Conservation (phyloP, 2,888 invertebrate genomes). For the Ethmia dodecea region DNA sequence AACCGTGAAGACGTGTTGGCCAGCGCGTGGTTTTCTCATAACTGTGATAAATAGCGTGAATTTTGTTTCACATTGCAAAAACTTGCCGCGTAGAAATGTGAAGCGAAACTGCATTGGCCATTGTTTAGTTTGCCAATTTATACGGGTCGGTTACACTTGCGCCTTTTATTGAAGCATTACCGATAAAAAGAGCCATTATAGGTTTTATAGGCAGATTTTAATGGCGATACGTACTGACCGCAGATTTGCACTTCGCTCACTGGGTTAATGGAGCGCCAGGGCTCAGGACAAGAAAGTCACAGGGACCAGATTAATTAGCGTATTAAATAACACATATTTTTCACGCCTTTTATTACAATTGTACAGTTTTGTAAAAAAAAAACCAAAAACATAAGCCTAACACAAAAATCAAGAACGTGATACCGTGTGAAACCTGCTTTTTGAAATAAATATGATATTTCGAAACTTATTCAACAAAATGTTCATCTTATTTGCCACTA, state of each 20-base stretch:
- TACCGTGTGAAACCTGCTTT: no score
- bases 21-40: conserved; percentile 68
- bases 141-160: conserved; percentile 75
- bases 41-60: conserved; percentile 68
- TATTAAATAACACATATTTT: no score
- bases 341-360: no score
- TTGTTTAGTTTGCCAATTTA: conserved; percentile 78
- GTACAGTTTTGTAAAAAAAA: no score
- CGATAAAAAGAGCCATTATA: conserved; percentile 72
- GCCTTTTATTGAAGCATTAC: conserved; percentile 76
- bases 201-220: conserved; percentile 70
- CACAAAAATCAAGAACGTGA: no score
- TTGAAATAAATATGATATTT: no score
- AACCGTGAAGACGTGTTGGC: conserved; percentile 67
- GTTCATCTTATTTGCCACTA: no score
- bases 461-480: no score
- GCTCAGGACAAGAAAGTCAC: neutral
- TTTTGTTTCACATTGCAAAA: conserved; percentile 59
- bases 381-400: no score
- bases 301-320: neutral
- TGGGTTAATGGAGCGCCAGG: conserved; percentile 22
- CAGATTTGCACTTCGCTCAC: conserved; percentile 50
- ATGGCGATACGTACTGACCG: conserved; percentile 52
- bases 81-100: conserved; percentile 68
- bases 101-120: conserved; percentile 69